Conservation (phyloP, 2,888 invertebrate species). For the Acanthoscelides obtectus region DNA sequence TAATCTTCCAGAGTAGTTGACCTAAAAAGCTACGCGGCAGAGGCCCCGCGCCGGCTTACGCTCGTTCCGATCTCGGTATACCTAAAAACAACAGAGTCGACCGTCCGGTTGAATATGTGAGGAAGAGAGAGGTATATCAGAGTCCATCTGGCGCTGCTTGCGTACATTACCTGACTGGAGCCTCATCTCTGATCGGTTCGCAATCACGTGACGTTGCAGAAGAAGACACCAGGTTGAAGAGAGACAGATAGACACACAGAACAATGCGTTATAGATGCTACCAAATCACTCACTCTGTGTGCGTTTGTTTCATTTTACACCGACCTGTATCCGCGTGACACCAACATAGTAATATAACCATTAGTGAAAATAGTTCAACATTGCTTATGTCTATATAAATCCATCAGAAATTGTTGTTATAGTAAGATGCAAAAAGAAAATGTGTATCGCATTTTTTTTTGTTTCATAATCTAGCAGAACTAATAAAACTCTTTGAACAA, state of each 20-base stretch:
- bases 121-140: neutral
- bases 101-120: neutral
- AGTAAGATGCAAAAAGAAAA: neutral
- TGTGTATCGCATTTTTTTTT: neutral
- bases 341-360: conserved; percentile 43
- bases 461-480: no score
- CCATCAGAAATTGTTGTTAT: neutral
- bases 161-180: conserved; percentile 43
- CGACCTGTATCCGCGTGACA: conserved; percentile 46
- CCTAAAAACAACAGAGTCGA: neutral
- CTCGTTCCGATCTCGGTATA: neutral
- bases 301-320: conserved; percentile 30
- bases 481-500: no score
- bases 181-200: conserved; percentile 5
- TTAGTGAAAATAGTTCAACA: conserved; percentile 37
- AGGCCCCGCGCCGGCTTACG: neutral
- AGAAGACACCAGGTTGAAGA: neutral
- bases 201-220: neutral
- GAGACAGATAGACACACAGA: neutral
- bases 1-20: neutral
- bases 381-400: neutral
- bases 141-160: conserved; percentile 35
- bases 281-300: neutral
- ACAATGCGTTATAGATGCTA: neutral
- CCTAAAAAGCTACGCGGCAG: neutral